Evolutionary conservation across 2,888 invertebrate species (phyloP), one percentile per base, ranked within the genome.

Genomic region (Lymantria dispar): DNA sequence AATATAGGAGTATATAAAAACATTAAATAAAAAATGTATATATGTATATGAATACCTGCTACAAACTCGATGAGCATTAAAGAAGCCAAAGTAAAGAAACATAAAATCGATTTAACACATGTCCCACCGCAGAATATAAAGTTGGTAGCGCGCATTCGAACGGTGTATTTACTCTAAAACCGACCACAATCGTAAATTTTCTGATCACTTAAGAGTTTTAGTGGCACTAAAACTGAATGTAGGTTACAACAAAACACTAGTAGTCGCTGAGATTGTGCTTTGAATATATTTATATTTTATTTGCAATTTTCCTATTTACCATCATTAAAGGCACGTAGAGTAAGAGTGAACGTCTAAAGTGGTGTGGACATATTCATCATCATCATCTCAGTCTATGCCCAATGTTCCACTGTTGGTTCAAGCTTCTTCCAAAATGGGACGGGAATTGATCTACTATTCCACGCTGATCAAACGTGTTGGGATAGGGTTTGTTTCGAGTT

Each of bases 191-290:
- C 64, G 55, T 67, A 67, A 67, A 64, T 46, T 50, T 55, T 36
- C 41, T 57, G 58, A 64, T 67, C 60, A 60, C 60, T 64, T 52
- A 51, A 33, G 44, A 53, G 48, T 54, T 66, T 66, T 58, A 62
- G 57, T 44, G 48, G 54, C 46, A 56, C 41, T 60, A 62, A n/a
- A 60, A 58, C 53, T 45, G 45, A 51, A 52, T 47, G 37, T 56
- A 39, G 53, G 52, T 47, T 48, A 39, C 7, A 50, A 52, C 50
- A 54, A 51, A 52, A 22, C 47, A 52, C 45, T 55, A 36, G 46
- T n/a, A 49, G 46, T 39, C 11, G 43, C 31, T 8, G 36, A 2
- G 7, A 39, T 50, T 50, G 39, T 14, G 40, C 51, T 47, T 47
- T 22, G 29, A 38, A 48, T 42, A 22, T 22, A 22, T 22, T 22